Percentiles rank a stretch among this genome's conserved stretches.
phyloP scores from a whole-genome alignment of 2,797 vertebrate genomes.

The Manis pentadactyla region DNA sequence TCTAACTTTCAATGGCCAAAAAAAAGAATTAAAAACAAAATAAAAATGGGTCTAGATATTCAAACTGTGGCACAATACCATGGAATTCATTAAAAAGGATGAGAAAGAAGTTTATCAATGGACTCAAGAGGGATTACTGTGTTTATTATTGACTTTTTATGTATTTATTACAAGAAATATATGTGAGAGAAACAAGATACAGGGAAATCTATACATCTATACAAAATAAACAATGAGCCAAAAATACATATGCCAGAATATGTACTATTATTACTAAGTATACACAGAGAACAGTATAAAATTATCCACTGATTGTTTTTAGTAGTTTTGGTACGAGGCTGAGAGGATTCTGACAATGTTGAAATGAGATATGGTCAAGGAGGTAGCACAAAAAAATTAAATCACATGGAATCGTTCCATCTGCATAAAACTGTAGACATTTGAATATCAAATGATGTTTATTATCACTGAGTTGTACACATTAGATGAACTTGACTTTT shows the following conservation, averaged over 20 bases:
- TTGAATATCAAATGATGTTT: rapidly evolving
- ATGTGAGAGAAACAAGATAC: neutral
- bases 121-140: neutral
- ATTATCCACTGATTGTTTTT: neutral
- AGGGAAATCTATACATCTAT: neutral
- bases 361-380: neutral
- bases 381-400: neutral
- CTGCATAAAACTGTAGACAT: neutral
- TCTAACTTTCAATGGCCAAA: neutral
- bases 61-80: neutral
- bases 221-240: neutral
- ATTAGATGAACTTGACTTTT: neutral
- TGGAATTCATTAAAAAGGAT: neutral
- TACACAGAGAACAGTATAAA: neutral
- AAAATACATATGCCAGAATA: neutral
- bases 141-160: neutral
- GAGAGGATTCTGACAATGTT: neutral
- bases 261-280: neutral
- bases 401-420: too few relatives aligned
- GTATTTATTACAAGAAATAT: neutral
- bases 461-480: rapidly evolving
- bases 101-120: rapidly evolving
- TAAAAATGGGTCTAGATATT: neutral
- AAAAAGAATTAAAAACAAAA: neutral
- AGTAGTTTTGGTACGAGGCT: neutral